Conservation (phyloP, 2,113 vertebrate genomes). For the Callopanchax toddi region DNA sequence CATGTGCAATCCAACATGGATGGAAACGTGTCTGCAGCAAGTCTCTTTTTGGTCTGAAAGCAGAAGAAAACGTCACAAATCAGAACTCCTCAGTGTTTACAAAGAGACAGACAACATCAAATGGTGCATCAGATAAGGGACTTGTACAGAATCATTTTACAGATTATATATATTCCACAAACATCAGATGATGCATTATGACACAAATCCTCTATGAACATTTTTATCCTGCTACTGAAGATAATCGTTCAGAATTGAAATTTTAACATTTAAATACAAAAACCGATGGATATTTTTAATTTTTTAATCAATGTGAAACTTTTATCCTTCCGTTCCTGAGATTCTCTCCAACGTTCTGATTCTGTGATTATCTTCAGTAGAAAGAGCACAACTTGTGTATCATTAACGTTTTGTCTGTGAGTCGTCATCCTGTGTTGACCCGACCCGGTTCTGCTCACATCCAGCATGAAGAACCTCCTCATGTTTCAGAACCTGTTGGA, state of each 20-base stretch:
- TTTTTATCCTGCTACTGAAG: constrained; percentile 10
- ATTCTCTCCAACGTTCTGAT: not conserved
- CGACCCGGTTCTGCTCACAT: not conserved
- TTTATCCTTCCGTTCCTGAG: not conserved
- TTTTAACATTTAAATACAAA: not conserved
- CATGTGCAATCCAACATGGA: not conserved
- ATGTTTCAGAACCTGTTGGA: constrained; percentile 33
- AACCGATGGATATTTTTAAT: not conserved
- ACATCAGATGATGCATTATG: not conserved
- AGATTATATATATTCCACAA: not conserved
- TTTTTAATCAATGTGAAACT: not conserved
- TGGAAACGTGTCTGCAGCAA: not conserved
- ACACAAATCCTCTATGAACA: not conserved
- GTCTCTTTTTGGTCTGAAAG: not conserved
- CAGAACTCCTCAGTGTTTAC: not conserved
- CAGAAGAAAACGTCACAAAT: not conserved
- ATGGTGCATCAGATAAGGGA: not conserved
- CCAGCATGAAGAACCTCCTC: not conserved
- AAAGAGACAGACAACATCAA: not conserved
- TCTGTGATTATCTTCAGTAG: not conserved
- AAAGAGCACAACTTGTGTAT: constrained; percentile 6
- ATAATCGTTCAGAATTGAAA: constrained; percentile 8
- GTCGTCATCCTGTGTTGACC: not conserved
- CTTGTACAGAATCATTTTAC: not conserved
- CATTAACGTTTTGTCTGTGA: not conserved